Base-by-base conservation (phyloP, 2,797 vertebrate genomes). In the Pseudopleuronectes americanus region DNA sequence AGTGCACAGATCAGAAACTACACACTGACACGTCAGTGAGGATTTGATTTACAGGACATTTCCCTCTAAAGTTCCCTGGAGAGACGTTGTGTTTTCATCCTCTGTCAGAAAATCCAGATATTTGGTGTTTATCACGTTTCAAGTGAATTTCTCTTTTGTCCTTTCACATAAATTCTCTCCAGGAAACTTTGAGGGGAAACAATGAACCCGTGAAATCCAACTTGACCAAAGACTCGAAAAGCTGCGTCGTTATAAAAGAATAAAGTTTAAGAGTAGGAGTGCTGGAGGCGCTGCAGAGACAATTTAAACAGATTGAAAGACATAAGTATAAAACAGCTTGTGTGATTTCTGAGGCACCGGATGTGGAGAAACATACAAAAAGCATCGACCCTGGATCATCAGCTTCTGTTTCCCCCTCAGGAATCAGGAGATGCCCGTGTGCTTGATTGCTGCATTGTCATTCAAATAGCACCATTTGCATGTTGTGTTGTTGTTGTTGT, bases 381-480 rank as follows among this genome's bases (percentile, higher is more conserved):
- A 41, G 47, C 4, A 58, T 53, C 22, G 2, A 26, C 38, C 45
- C 65, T 52, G 57, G 57, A 49, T 83, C 76, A 86, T 88, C 57
- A 76, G 80, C 71, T 70, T 48, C 48, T 0, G 13, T 84, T 77
- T 77, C 80, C 81, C 33, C 14, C 56, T 59, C 57, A 19, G 19
- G 56, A 43, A 12, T 28, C 59, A 47, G 53, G 45, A 60, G 68
- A n/a, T n/a, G n/a, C n/a, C n/a, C n/a, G n/a, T n/a, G 5, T 61
- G 58, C 76, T 51, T 90, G 89, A 91, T 87, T 87, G 81, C 59
- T 36, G 65, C 49, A 90, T 87, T 90, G 83, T 90, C 74, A 85
- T 87, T 88, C 72, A 82, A 84, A 90, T 84, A 9, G 24, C 36
- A 0, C 31, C 49, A 63, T 88, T 85, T 76, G 66, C 79, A 81